Evolutionary conservation across 2,113 vertebrate genomes (phyloP).

Genomic region (Petrocephalus zakoni): DNA sequence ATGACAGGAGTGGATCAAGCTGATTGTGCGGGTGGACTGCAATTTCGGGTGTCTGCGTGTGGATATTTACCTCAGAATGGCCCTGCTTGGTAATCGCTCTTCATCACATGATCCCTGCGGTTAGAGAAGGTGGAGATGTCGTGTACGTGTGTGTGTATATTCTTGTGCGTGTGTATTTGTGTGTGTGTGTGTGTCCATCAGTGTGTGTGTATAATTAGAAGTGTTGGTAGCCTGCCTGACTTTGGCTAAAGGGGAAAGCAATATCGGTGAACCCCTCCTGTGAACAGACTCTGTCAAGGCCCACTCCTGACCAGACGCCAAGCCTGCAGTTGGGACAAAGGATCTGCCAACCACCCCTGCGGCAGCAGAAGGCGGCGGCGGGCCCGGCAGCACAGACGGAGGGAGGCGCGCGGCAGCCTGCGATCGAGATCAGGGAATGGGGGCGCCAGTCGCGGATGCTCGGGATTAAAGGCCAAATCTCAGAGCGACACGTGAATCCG

Average conservation of each 20-base stretch:
- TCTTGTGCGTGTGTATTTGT: background rate
- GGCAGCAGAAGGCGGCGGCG: slow-evolving; percentile 24
- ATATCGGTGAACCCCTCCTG: slow-evolving; percentile 27
- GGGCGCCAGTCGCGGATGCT: slow-evolving; percentile 11
- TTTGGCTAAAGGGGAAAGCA: slow-evolving; percentile 28
- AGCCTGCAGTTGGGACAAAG: slow-evolving; percentile 32
- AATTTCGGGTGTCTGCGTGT: background rate
- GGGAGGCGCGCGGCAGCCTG: slow-evolving; percentile 18
- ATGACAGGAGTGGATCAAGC: background rate
- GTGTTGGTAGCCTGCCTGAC: slow-evolving; percentile 22
- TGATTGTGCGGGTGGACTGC: background rate
- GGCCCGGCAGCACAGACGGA: slow-evolving; percentile 16
- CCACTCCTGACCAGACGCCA: slow-evolving; percentile 26
- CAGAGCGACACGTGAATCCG: slow-evolving; percentile 14
- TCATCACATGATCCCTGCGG: background rate
- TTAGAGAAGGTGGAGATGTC: background rate
- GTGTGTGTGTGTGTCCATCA: background rate
- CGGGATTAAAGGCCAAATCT: slow-evolving; percentile 16
- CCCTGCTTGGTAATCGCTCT: background rate
- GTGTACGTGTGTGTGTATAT: background rate
- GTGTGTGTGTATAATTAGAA: slow-evolving; percentile 26
- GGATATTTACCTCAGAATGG: background rate
- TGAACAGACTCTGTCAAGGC: slow-evolving; percentile 26
- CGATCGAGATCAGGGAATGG: slow-evolving; percentile 23
- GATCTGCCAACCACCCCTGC: slow-evolving; percentile 23